These are phyloP conservation scores for Pongo abelii DNA, from an alignment of 2,113 vertebrate species.

Conservation along the genomic window DNA sequence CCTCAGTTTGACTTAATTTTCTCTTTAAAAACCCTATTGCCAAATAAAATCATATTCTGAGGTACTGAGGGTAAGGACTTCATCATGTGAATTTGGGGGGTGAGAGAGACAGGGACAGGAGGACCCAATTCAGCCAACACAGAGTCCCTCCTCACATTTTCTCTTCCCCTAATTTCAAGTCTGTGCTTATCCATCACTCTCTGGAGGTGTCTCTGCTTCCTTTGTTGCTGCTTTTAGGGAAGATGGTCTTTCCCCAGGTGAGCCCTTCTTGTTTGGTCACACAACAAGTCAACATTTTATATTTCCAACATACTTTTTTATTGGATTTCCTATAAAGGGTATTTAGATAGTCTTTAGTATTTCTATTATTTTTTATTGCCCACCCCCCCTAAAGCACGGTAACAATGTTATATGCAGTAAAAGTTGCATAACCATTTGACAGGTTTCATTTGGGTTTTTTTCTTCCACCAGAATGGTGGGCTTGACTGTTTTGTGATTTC, in stretches of 20 bases:
- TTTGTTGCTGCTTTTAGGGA: background rate
- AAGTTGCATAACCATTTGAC: background rate
- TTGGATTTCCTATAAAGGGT: background rate
- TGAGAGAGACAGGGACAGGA: too few species aligned
- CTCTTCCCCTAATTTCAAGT: background rate
- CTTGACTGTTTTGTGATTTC: conserved; percentile 24
- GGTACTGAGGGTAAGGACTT: background rate
- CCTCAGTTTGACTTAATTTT: background rate
- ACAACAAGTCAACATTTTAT: background rate
- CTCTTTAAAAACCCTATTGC: background rate
- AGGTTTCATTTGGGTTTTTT: conserved; percentile 36
- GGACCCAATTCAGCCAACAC: background rate
- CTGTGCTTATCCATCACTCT: background rate
- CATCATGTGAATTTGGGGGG: background rate
- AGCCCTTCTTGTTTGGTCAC: background rate
- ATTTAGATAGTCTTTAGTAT: background rate
- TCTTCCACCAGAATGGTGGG: conserved; percentile 37
- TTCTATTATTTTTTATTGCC: background rate
- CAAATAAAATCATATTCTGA: background rate
- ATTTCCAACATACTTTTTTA: background rate
- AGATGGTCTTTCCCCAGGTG: background rate
- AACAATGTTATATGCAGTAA: background rate
- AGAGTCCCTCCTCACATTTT: background rate
- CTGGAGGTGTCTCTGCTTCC: background rate
- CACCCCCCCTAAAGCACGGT: background rate